Percentiles rank a stretch among this genome's conserved stretches.
Evolutionary conservation across 2,797 vertebrate genomes (phyloP).

Genomic region (Carapus acus): DNA sequence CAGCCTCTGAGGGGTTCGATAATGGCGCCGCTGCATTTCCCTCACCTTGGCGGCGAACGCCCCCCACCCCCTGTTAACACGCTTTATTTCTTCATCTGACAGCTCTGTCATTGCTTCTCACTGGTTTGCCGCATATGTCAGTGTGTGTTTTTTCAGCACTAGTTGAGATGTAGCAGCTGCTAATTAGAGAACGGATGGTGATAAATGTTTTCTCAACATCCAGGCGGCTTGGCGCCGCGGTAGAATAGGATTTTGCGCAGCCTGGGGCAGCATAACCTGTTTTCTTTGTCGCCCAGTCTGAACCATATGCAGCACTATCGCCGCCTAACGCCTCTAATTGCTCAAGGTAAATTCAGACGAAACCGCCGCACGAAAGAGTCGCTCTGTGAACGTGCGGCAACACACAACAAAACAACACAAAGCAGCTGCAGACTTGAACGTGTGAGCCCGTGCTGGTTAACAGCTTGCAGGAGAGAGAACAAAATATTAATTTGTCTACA

Average conservation of each 20-base stretch:
- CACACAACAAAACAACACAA: conserved; percentile 5
- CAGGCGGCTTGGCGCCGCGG: conserved; percentile 37
- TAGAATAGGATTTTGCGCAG: conserved; percentile 37
- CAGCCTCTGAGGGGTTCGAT: too few relatives aligned
- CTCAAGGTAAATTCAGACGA: too few relatives aligned
- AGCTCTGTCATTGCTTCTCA: conserved; percentile 55
- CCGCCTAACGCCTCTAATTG: conserved; percentile 51
- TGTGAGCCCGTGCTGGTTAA: conserved; percentile 31
- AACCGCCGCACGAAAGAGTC: too few relatives aligned
- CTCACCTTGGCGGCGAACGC: conserved; percentile 25
- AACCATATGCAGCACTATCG: conserved; percentile 58
- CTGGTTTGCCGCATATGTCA: conserved; percentile 64
- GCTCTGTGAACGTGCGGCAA: background rate
- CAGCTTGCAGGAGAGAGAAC: conserved; percentile 21
- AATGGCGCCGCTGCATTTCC: conserved; percentile 28
- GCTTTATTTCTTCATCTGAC: conserved; percentile 55
- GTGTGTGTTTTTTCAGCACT: conserved; percentile 45
- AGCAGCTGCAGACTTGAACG: conserved; percentile 15
- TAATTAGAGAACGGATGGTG: conserved; percentile 58
- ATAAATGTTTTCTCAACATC: conserved; percentile 40
- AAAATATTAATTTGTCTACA: conserved; percentile 28
- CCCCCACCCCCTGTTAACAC: conserved; percentile 27
- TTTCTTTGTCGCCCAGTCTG: conserved; percentile 45
- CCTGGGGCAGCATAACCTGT: conserved; percentile 44
- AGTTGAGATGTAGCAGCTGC: conserved; percentile 53